Evolutionary conservation across 2,797 vertebrate genomes (phyloP), one percentile per base, ranked within the genome.

Genomic region (Antennarius maculatus): DNA sequence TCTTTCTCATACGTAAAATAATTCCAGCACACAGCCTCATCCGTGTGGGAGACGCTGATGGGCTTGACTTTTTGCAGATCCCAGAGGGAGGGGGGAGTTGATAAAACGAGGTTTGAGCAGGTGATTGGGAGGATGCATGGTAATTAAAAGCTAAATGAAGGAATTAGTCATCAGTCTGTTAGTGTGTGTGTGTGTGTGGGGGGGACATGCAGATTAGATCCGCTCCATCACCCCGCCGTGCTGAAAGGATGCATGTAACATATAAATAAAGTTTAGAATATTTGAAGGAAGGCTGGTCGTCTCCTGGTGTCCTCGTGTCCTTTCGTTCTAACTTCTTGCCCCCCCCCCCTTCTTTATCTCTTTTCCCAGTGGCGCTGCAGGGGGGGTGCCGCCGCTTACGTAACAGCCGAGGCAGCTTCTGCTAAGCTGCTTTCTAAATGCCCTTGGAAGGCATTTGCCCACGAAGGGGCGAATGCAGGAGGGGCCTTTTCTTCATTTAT

Each of bases 91-190:
- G 61, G 37, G 43, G 55, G 11, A 18, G 28, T 48, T 34, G 64
- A 71, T 79, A 56, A 45, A 1, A 59, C 15, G 18, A 15, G 73
- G 70, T 66, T 81, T 61, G 67, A 61, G 78, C 79, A 74, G 79
- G 70, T 81, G 87, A 88, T 56, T 62, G 76, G 71, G 74, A 85
- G 80, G 82, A 84, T 74, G 77, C 79, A 4, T 7, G 50, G 55
- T 89, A 89, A 93, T 91, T 89, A 90, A 90, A 88, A 84, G 71
- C 83, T 67, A 86, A 88, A 88, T 84, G 75, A 84, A 82, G 83
- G 76, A 83, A 86, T 89, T 79, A 85, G 79, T 87, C 83, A 80
- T 82, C 31, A 34, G 67, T 73, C 77, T 63, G 34, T 61, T 70
- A 60, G 14, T 58, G 66, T 29, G 69, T 1, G 23, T 23, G 23